Percentiles rank a stretch among this genome's conserved stretches.
These are phyloP conservation scores for Manis pentadactyla DNA, from an alignment of 2,797 vertebrate species.

Conservation along the genomic window DNA sequence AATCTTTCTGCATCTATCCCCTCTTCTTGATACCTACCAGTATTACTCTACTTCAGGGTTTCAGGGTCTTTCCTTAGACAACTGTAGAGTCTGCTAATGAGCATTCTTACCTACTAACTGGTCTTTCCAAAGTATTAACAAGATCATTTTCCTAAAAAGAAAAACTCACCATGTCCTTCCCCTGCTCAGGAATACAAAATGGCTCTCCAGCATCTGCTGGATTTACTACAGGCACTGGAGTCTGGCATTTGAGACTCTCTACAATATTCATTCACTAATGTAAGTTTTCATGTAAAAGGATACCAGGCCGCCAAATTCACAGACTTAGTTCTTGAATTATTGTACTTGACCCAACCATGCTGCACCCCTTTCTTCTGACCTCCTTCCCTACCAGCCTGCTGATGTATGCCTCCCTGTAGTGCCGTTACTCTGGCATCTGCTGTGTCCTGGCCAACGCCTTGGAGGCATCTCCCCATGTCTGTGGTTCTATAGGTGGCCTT, in stretches of 20 bases:
- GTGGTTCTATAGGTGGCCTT: neutral
- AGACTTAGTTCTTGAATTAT: neutral
- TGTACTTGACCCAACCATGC: neutral
- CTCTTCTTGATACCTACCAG: neutral
- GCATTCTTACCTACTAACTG: neutral
- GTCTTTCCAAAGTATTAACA: neutral
- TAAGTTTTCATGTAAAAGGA: neutral
- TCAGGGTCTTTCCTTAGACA: neutral
- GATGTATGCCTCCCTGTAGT: neutral
- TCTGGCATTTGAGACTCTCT: neutral
- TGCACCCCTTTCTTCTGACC: neutral
- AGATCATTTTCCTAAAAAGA: slow-evolving; percentile 1
- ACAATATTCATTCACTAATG: neutral
- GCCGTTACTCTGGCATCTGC: neutral
- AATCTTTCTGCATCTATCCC: neutral
- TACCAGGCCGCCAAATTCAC: neutral
- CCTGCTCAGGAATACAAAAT: neutral
- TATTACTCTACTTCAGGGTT: neutral
- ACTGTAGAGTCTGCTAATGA: neutral
- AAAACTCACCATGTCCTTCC: neutral
- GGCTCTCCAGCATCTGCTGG: neutral
- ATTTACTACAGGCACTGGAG: neutral
- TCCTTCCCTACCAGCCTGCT: neutral
- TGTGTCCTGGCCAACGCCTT: neutral
- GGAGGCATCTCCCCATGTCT: neutral